These are phyloP conservation scores for Psylliodes chrysocephalus DNA, from an alignment of 2,888 invertebrate species.

Conservation along the genomic window DNA sequence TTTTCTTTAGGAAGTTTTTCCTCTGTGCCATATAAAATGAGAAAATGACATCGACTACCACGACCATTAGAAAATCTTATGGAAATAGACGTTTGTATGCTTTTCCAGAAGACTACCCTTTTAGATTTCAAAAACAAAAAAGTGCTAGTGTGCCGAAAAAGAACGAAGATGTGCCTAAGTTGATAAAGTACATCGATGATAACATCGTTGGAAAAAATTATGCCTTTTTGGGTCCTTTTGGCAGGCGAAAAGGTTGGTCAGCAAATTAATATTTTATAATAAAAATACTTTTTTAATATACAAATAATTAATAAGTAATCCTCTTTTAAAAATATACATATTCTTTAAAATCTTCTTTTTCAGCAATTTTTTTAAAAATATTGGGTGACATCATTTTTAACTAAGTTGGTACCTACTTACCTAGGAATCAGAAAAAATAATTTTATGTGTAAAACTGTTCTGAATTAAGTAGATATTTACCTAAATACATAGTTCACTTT, in stretches of 20 bases:
- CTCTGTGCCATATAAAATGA: slow-evolving; percentile 45
- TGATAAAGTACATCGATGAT: slow-evolving; percentile 82
- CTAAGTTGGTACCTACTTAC: too few relatives aligned
- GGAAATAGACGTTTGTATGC: slow-evolving; percentile 62
- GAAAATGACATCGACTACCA: slow-evolving; percentile 61
- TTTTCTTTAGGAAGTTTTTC: not conserved
- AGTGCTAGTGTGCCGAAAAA: slow-evolving; percentile 63
- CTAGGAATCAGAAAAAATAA: too few relatives aligned
- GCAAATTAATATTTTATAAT: not conserved
- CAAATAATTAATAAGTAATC: too few relatives aligned
- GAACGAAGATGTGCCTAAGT: slow-evolving; percentile 74
- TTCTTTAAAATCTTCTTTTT: too few relatives aligned
- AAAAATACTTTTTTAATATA: too few relatives aligned
- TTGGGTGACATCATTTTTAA: too few relatives aligned
- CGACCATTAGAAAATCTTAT: slow-evolving; percentile 63
- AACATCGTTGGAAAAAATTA: slow-evolving; percentile 84
- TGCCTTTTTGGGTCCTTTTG: slow-evolving; percentile 85
- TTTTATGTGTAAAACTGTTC: too few relatives aligned
- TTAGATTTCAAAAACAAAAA: slow-evolving; percentile 60
- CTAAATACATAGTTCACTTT: too few relatives aligned
- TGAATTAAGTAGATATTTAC: too few relatives aligned
- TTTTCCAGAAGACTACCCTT: slow-evolving; percentile 62
- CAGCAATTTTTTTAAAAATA: too few relatives aligned
- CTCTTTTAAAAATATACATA: too few relatives aligned
- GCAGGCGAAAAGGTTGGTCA: slow-evolving; percentile 77